Percentiles rank a stretch among this genome's conserved stretches.
phyloP scores from a whole-genome alignment of 2,888 invertebrate species.

The Microchrysa polita region DNA sequence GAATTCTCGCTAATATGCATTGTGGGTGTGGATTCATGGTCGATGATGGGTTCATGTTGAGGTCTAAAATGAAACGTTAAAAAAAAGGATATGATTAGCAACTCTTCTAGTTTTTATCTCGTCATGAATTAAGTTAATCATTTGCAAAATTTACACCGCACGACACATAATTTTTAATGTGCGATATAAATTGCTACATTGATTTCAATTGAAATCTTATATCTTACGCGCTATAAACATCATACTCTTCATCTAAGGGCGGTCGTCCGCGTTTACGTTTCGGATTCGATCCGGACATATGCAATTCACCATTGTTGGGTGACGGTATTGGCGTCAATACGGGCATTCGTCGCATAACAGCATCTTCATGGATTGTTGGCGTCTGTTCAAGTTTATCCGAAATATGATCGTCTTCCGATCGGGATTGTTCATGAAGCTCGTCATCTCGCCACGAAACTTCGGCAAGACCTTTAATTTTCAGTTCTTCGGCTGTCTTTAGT shows the following conservation, averaged over 20 bases:
- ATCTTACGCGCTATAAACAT: slow-evolving; percentile 63
- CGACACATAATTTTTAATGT: not conserved
- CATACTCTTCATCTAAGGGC: slow-evolving; percentile 70
- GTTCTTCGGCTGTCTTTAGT: slow-evolving; percentile 90
- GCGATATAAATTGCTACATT: not conserved
- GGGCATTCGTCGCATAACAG: slow-evolving; percentile 60
- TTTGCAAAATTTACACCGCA: not conserved
- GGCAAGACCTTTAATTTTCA: slow-evolving; percentile 90
- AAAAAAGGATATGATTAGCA: not conserved
- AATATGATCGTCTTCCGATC: slow-evolving; percentile 41
- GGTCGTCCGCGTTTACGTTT: slow-evolving; percentile 73
- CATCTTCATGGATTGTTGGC: slow-evolving; percentile 46
- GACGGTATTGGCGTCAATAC: slow-evolving; percentile 59
- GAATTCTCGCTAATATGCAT: slow-evolving; percentile 32
- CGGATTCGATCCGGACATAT: slow-evolving; percentile 67
- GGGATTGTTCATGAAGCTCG: slow-evolving; percentile 59
- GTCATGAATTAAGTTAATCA: not conserved
- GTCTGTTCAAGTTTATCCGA: slow-evolving; percentile 45
- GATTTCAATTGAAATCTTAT: not conserved
- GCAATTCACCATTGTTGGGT: slow-evolving; percentile 50
- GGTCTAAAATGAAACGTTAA: too few species aligned
- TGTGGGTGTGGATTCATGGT: slow-evolving; percentile 1
- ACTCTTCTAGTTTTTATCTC: too few species aligned
- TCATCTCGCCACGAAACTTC: slow-evolving; percentile 87
- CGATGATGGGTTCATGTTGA: slow-evolving; percentile 23